phyloP scores from a whole-genome alignment of 2,797 vertebrate species.

The Acridotheres tristis region DNA sequence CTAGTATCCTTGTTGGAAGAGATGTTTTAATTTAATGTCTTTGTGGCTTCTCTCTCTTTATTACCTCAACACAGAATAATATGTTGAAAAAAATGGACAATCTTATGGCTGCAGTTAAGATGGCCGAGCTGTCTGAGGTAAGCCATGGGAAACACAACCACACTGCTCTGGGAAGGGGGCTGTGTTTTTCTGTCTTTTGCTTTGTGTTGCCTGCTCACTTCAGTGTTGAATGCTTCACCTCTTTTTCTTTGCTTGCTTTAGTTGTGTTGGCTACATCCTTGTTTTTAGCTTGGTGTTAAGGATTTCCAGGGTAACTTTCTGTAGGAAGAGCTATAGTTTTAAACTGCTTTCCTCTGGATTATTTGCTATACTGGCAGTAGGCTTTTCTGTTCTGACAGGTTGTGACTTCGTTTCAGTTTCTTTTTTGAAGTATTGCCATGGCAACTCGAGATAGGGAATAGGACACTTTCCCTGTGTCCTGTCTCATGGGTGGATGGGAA shows the following conservation, averaged over 20 bases:
- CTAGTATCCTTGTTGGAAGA: not conserved
- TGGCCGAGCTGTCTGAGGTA: slow-evolving; percentile 53
- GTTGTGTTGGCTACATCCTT: not conserved
- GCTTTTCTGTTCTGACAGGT: not conserved
- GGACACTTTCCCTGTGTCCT: not conserved
- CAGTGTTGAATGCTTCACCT: not conserved
- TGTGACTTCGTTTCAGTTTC: not conserved
- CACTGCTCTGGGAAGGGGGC: not conserved
- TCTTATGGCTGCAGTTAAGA: slow-evolving; percentile 28
- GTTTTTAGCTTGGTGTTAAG: not conserved
- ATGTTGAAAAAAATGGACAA: slow-evolving; percentile 46
- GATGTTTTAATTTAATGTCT: not conserved
- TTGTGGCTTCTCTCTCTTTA: not conserved
- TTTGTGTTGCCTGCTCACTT: not conserved
- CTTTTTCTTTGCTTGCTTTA: not conserved
- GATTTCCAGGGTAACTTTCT: not conserved
- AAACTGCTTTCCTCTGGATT: not conserved
- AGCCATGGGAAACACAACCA: not conserved
- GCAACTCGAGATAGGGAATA: not conserved
- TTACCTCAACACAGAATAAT: slow-evolving; percentile 7
- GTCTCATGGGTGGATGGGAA: not conserved
- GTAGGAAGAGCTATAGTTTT: not conserved
- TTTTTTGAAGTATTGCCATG: not conserved
- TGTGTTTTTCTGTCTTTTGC: not conserved
- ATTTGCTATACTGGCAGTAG: not conserved